Base-by-base conservation (phyloP, 2,888 invertebrate genomes). In the Gisinianus flammeolus region DNA sequence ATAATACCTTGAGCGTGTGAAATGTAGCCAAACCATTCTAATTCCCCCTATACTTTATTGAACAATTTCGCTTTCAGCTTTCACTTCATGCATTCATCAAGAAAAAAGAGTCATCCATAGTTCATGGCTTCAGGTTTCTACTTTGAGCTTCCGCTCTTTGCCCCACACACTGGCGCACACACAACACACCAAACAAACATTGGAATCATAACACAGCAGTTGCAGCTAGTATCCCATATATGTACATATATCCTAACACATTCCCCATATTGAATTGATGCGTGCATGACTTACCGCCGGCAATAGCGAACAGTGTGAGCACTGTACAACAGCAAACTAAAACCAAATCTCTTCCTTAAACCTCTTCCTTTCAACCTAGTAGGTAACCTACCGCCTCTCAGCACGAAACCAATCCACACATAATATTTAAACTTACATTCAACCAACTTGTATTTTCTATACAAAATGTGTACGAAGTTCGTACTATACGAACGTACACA, bases 11-110 rank as follows among this genome's bases (percentile, higher is more conserved):
- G 58, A 69, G 69, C 70, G 77, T 80, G 79, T 80, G 80, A 79
- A 81, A 81, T 80, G 78, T 79, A 81, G 80, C 81, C 81, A 80
- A 80, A 22, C 73, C 69, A 79, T 78, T 79, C 77, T 79, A 79
- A 52, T 73, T 64, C 68, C 68, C 54, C 67, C 52, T 44, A 10
- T 54, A 58, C 31, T 79, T 75, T 76, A 79, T 76, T 79, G 71
- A 79, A 75, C 79, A 71, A 75, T 79, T 72, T 79, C 76, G 67
- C 79, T 79, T 72, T 70, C 76, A 67, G 33, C n/a, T n/a, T 71
- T 75, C 69, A 75, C 35, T 64, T 74, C 64, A 64, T 35, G 44
- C 73, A 62, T 64, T 64, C 73, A 74, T 44, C 30, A 26, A 74
- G 22, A 33, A 54, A 73, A 54, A 28, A 28, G 52, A 72, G 54